Evolutionary conservation across 2,797 vertebrate species (phyloP), one percentile per base, ranked within the genome.

Genomic region (Trachurus trachurus): DNA sequence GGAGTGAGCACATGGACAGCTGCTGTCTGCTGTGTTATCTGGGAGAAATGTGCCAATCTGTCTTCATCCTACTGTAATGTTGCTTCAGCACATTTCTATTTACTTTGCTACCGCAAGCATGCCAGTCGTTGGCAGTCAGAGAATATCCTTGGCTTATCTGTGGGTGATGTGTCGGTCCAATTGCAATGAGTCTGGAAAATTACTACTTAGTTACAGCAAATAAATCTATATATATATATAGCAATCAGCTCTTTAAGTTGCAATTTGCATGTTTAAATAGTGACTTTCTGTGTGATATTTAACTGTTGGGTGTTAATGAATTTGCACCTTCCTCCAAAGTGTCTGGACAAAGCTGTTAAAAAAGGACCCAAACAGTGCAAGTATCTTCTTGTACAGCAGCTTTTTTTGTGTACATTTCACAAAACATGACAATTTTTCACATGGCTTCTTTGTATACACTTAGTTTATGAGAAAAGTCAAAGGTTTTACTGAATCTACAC

Each of bases 261-360:
- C 4, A 76, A 60, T 39, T 42, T 21, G 53, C 59, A 34, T 52
- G 34, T 67, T 77, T 29, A 74, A 76, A 71, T 50, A 45, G 54
- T 69, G 52, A 85, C 76, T 73, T 70, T 21, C 40, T 52, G 65
- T 86, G 79, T 82, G 77, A 66, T 71, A 85, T 88, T 80, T 88
- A 81, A 80, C 66, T 66, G 50, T 56, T 74, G 2, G 6, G 39
- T 54, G 47, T 26, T 42, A 88, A 84, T 63, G 0, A 67, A 77
- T 83, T 81, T 44, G 26, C 74, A 70, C 72, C 58, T 66, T 60
- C 57, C 47, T 49, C 56, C 71, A 65, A 82, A 77, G 66, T 76
- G 72, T 74, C 60, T 45, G 29, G 13, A 74, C 34, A 67, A 66
- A 61, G 45, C 42, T 1, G 13, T 40, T 17, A 76, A 71, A 76